Evolutionary conservation across 2,888 invertebrate genomes (phyloP).

Genomic region (Cylindroiulus punctatus): DNA sequence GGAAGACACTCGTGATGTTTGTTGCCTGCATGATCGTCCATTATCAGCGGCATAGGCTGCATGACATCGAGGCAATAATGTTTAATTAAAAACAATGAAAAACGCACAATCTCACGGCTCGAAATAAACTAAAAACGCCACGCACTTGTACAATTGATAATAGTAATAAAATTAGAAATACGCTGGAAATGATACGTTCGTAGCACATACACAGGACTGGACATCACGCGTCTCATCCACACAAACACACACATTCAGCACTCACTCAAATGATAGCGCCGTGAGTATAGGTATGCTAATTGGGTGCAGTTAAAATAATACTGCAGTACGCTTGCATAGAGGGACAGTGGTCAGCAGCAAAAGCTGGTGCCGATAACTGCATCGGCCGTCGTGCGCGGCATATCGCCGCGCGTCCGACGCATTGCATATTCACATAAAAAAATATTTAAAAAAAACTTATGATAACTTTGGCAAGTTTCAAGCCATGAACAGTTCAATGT

Average conservation of each 20-base stretch:
- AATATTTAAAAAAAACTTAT: slow-evolving; percentile 15
- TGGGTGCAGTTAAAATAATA: slow-evolving; percentile 33
- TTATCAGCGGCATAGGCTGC: slow-evolving; percentile 7
- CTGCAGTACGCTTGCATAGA: slow-evolving; percentile 38
- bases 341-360: background rate
- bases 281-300: slow-evolving; percentile 23
- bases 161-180: slow-evolving; percentile 29
- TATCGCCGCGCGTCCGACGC: background rate
- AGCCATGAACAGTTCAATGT: slow-evolving; percentile 67
- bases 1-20: slow-evolving; percentile 54
- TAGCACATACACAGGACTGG: background rate
- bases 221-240: background rate
- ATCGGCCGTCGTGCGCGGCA: background rate
- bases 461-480: slow-evolving; percentile 55
- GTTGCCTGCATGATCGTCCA: slow-evolving; percentile 40
- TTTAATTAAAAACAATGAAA: slow-evolving; percentile 17
- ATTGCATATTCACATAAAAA: slow-evolving; percentile 33
- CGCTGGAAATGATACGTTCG: background rate
- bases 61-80: background rate
- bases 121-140: slow-evolving; percentile 13
- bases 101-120: background rate
- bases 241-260: background rate
- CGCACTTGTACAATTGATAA: slow-evolving; percentile 34
- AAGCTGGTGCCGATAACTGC: background rate
- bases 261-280: background rate